Evolutionary conservation across 2,797 vertebrate genomes (phyloP).

Genomic region (Hafferia zeledoni): DNA sequence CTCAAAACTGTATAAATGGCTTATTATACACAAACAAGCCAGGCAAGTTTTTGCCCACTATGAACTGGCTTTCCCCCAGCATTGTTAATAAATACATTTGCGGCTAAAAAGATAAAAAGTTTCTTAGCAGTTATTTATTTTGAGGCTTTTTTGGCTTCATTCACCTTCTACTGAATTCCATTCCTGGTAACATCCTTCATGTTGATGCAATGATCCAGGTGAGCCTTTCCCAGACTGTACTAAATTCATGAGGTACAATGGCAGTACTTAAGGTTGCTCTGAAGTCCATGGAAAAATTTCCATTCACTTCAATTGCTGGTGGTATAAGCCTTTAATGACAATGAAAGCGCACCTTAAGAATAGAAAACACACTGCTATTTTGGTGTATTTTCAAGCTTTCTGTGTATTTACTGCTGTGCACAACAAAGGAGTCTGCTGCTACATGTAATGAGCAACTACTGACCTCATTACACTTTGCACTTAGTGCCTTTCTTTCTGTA

Average conservation of each 20-base stretch:
- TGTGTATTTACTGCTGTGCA: not conserved
- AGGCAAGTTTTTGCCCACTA: too few relatives aligned
- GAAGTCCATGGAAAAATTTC: not conserved
- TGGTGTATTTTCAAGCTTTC: not conserved
- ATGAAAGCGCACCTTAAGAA: not conserved
- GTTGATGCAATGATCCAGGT: not conserved
- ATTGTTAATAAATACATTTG: too few relatives aligned
- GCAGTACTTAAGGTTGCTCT: not conserved
- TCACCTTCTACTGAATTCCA: not conserved
- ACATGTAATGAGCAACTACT: not conserved
- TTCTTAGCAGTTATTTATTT: too few relatives aligned
- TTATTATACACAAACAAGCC: too few relatives aligned
- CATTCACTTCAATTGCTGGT: not conserved
- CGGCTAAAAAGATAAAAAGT: too few relatives aligned
- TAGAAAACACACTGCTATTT: not conserved
- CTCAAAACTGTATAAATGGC: too few relatives aligned
- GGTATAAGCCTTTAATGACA: not conserved
- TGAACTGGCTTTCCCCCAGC: too few relatives aligned
- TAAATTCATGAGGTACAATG: not conserved
- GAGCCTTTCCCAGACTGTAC: not conserved
- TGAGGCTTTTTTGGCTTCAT: not conserved
- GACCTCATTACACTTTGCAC: not conserved
- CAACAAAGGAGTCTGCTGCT: not conserved
- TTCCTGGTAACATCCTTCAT: not conserved
- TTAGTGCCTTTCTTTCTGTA: not conserved